phyloP scores from a whole-genome alignment of 2,888 invertebrate species.

The Aspidiotus destructor region DNA sequence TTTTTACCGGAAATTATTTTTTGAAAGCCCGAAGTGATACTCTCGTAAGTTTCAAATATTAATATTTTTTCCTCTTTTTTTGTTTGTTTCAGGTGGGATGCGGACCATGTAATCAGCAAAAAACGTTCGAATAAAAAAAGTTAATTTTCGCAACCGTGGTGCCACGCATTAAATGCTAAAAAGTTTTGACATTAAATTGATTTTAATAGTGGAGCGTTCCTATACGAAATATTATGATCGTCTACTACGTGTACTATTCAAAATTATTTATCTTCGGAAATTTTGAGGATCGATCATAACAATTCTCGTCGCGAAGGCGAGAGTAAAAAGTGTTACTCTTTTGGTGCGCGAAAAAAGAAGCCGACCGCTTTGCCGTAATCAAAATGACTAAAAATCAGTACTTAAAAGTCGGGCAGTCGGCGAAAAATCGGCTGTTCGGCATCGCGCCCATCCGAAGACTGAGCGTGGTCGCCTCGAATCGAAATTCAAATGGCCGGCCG shows the following conservation, averaged over 20 bases:
- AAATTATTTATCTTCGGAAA: slow-evolving; percentile 28
- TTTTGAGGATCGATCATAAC: slow-evolving; percentile 16
- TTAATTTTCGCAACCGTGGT: not conserved
- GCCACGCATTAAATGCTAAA: slow-evolving; percentile 6
- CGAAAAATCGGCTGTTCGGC: slow-evolving; percentile 62
- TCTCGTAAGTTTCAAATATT: too few relatives aligned
- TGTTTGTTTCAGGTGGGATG: not conserved
- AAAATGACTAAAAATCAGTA: slow-evolving; percentile 54
- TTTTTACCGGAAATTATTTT: too few relatives aligned
- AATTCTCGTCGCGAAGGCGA: not conserved
- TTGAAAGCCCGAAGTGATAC: too few relatives aligned
- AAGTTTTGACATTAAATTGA: not conserved
- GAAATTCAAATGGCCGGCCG: slow-evolving; percentile 45
- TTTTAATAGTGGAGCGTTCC: slow-evolving; percentile 19
- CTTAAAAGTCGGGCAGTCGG: slow-evolving; percentile 62
- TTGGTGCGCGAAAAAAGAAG: not conserved
- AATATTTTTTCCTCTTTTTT: too few relatives aligned
- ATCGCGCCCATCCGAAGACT: slow-evolving; percentile 44
- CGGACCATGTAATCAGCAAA: not conserved
- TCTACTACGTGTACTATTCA: slow-evolving; percentile 27
- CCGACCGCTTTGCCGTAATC: slow-evolving; percentile 6
- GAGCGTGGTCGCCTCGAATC: slow-evolving; percentile 12
- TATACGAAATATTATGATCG: slow-evolving; percentile 27
- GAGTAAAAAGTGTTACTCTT: too few relatives aligned
- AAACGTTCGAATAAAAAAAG: not conserved